These are phyloP conservation scores for Vimba vimba DNA, from an alignment of 2,113 vertebrate species.

Conservation along the genomic window DNA sequence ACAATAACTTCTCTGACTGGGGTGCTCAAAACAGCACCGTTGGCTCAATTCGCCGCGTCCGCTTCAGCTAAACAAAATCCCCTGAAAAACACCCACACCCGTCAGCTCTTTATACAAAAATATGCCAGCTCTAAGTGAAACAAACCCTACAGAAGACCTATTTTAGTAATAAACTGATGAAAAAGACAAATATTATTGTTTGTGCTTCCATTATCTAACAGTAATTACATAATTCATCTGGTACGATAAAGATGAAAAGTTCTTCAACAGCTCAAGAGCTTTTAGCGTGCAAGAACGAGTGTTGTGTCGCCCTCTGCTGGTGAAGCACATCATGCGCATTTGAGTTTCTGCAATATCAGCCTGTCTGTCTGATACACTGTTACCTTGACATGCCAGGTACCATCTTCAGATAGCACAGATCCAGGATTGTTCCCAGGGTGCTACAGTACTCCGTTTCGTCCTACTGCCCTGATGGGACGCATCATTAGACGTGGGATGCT, in stretches of 20 bases:
- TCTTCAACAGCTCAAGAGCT: background rate
- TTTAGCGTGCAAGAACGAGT: background rate
- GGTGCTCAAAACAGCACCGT: slow-evolving; percentile 75
- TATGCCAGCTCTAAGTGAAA: slow-evolving; percentile 51
- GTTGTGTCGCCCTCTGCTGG: slow-evolving; percentile 48
- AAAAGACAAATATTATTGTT: slow-evolving; percentile 52
- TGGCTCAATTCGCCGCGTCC: slow-evolving; percentile 75
- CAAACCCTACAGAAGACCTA: slow-evolving; percentile 51
- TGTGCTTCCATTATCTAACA: slow-evolving; percentile 36
- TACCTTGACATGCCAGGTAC: background rate
- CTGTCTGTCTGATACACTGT: background rate
- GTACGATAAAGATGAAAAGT: background rate
- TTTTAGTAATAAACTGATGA: slow-evolving; percentile 72
- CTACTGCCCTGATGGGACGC: background rate
- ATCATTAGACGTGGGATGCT: slow-evolving; percentile 25
- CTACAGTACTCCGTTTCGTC: background rate
- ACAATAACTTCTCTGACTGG: slow-evolving; percentile 78
- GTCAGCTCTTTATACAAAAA: slow-evolving; percentile 44
- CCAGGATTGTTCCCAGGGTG: background rate
- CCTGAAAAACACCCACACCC: background rate
- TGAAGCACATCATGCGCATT: background rate
- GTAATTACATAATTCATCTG: background rate
- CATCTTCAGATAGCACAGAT: slow-evolving; percentile 5
- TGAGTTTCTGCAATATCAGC: background rate
- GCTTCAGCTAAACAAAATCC: slow-evolving; percentile 69